Conservation (phyloP, 2,797 vertebrate genomes). For the Ptychadena robeensis region DNA sequence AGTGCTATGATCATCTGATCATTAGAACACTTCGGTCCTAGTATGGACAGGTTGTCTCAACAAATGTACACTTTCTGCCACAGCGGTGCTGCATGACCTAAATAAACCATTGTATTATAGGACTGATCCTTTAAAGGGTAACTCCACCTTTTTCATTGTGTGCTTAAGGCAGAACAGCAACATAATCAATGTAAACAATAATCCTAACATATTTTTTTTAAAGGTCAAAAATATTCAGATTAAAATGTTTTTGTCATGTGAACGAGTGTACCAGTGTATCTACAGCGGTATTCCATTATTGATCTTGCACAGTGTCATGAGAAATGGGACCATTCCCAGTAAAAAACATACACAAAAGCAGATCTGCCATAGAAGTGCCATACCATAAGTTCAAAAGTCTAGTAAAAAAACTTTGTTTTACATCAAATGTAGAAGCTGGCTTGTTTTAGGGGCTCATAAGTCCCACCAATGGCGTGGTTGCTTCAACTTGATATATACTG, state of each 20-base stretch:
- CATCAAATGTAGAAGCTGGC: no score
- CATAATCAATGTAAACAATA: background rate
- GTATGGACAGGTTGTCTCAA: background rate
- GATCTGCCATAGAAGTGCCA: no score
- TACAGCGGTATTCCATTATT: no score
- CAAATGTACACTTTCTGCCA: background rate
- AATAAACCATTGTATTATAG: conserved; percentile 10
- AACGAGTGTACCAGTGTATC: no score
- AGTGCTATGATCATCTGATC: background rate
- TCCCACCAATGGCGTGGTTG: no score
- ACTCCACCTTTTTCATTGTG: background rate
- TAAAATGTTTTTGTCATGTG: background rate
- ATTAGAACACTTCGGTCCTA: conserved; percentile 45
- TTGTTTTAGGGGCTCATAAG: no score
- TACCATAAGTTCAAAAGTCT: no score
- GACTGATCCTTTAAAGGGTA: conserved; percentile 43
- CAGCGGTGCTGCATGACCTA: background rate
- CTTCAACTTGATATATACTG: no score
- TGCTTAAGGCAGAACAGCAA: background rate
- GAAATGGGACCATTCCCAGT: no score
- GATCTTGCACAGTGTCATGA: no score
- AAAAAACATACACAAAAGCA: no score
- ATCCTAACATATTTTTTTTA: background rate
- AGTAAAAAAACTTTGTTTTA: no score
- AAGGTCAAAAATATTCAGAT: background rate